phyloP scores from a whole-genome alignment of 2,888 invertebrate species.

The Sialis fuliginosa region DNA sequence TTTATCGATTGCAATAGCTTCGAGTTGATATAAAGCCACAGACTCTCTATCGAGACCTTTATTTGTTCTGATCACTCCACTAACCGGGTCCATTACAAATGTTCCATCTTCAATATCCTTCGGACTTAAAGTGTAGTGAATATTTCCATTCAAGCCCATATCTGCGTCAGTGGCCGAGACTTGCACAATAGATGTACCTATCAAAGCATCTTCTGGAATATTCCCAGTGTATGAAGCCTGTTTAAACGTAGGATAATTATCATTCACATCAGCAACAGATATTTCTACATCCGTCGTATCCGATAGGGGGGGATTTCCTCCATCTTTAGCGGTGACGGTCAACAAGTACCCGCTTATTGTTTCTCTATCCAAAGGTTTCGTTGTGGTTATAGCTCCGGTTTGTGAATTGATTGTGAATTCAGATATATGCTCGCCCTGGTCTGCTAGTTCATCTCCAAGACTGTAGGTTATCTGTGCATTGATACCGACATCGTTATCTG shows the following conservation, averaged over 20 bases:
- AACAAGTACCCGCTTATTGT: conserved; percentile 62
- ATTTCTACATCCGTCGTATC: conserved; percentile 95
- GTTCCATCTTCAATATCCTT: conserved; percentile 70
- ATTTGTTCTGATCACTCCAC: conserved; percentile 80
- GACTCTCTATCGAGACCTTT: conserved; percentile 84
- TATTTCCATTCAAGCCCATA: conserved; percentile 70
- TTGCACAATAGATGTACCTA: conserved; percentile 64
- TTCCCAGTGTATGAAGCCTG: conserved; percentile 65
- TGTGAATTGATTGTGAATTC: conserved; percentile 78
- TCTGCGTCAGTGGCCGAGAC: conserved; percentile 73
- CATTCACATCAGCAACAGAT: conserved; percentile 88
- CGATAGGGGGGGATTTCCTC: conserved; percentile 75
- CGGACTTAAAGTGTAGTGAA: conserved; percentile 58
- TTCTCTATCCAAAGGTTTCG: conserved; percentile 73
- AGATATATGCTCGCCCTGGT: conserved; percentile 37
- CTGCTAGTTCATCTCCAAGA: conserved; percentile 46
- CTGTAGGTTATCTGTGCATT: conserved; percentile 81
- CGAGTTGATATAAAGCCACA: conserved; percentile 65
- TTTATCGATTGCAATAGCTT: conserved; percentile 77
- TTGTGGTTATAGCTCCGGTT: conserved; percentile 85
- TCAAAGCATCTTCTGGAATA: conserved; percentile 73
- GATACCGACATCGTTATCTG: conserved; percentile 86
- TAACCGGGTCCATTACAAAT: conserved; percentile 81
- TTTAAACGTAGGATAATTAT: conserved; percentile 79
- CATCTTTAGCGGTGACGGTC: conserved; percentile 84